Conservation (phyloP, 2,797 vertebrate species). For the Cichlasoma orientale region DNA sequence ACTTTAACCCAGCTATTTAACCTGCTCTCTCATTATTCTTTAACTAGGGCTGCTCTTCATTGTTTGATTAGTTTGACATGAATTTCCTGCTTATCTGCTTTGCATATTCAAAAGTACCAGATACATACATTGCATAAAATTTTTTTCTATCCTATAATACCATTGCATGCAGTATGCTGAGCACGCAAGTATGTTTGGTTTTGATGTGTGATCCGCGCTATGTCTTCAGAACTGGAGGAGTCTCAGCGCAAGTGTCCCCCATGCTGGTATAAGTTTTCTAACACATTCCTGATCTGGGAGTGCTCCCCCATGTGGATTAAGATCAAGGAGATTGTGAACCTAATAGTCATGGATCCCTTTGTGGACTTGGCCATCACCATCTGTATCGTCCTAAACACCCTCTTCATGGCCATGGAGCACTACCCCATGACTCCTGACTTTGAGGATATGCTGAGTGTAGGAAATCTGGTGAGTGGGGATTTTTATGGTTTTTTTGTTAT, state of each 20-base stretch:
- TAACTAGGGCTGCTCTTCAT: conserved; percentile 78
- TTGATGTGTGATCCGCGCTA: conserved; percentile 71
- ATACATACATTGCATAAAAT: conserved; percentile 81
- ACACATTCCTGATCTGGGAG: conserved; percentile 98
- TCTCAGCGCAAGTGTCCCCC: conserved; percentile 98
- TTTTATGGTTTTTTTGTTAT: background rate
- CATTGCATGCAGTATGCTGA: conserved; percentile 73
- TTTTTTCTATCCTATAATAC: conserved; percentile 69
- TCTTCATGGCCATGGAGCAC: conserved; percentile 99
- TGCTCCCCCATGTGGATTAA: conserved; percentile 92
- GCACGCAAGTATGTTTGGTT: conserved; percentile 60
- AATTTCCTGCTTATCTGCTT: conserved; percentile 83
- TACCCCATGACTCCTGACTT: conserved; percentile 95
- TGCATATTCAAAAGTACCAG: conserved; percentile 80
- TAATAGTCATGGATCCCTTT: conserved; percentile 98
- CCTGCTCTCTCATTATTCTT: conserved; percentile 78
- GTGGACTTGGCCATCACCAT: conserved; percentile 99
- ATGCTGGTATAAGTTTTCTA: conserved; percentile 99
- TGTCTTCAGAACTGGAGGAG: conserved; percentile 93
- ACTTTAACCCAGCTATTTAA: conserved; percentile 80
- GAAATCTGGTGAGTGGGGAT: conserved; percentile 91
- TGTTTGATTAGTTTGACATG: conserved; percentile 79
- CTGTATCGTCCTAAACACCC: conserved; percentile 97
- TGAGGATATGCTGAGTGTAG: conserved; percentile 89
- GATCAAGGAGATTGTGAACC: conserved; percentile 95